These are phyloP conservation scores for Pseudomyrmex cubaensis DNA, from an alignment of 1,140 invertebrate genomes.

Conservation along the genomic window DNA sequence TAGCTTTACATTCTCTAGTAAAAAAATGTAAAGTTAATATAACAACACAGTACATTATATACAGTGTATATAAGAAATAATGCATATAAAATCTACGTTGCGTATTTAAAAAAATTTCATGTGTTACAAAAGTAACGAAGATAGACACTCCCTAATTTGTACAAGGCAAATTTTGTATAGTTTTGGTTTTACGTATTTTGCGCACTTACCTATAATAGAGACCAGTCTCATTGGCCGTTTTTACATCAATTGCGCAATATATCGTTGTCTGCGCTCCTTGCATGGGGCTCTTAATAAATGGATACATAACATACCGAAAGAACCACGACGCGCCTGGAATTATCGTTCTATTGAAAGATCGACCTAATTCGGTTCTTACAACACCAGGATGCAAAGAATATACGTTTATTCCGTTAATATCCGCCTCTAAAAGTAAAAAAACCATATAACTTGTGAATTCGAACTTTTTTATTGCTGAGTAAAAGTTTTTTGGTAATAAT, in stretches of 20 bases:
- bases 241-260: slow-evolving; percentile 91
- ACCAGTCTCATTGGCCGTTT: slow-evolving; percentile 88
- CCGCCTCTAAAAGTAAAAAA: slow-evolving; percentile 72
- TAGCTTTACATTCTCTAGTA: not conserved
- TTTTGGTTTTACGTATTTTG: too few species aligned
- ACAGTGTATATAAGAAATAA: too few species aligned
- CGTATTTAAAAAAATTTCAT: not conserved
- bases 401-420: slow-evolving; percentile 86
- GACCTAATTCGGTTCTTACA: slow-evolving; percentile 90
- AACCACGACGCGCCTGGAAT: slow-evolving; percentile 78
- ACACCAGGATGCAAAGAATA: slow-evolving; percentile 91
- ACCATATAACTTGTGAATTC: too few species aligned
- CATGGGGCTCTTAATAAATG: slow-evolving; percentile 85
- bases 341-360: slow-evolving; percentile 87
- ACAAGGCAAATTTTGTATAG: not conserved
- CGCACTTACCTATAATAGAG: slow-evolving; percentile 87
- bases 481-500: too few species aligned
- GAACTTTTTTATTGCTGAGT: not conserved
- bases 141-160: too few species aligned
- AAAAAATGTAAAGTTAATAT: not conserved
- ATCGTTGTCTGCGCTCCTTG: slow-evolving; percentile 93
- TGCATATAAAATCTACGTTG: too few species aligned
- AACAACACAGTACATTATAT: too few species aligned
- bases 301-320: slow-evolving; percentile 63
- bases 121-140: too few species aligned